phyloP scores from a whole-genome alignment of 1,140 invertebrate genomes.

The Melipona quadrifasciata region DNA sequence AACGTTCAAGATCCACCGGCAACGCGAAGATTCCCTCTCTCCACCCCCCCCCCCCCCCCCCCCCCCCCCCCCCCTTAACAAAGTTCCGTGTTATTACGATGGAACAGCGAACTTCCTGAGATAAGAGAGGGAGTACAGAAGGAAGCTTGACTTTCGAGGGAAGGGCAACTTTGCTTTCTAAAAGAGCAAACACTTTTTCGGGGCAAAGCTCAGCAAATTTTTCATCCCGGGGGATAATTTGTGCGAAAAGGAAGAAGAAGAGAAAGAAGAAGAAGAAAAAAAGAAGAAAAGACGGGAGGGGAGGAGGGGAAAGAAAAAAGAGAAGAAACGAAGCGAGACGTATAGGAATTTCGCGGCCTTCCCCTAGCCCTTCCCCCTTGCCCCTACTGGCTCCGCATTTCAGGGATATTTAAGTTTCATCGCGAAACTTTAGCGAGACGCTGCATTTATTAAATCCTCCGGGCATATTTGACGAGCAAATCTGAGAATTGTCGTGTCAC shows the following conservation, averaged over 20 bases:
- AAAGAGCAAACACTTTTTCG: slow-evolving; percentile 64
- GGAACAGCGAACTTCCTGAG: slow-evolving; percentile 56
- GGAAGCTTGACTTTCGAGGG: slow-evolving; percentile 42
- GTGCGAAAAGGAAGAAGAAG: slow-evolving; percentile 17
- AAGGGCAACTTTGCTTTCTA: slow-evolving; percentile 40
- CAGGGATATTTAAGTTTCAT: slow-evolving; percentile 62
- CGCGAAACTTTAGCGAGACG: slow-evolving; percentile 56
- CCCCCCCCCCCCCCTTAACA: slow-evolving; percentile 55
- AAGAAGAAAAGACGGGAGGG: slow-evolving; percentile 5
- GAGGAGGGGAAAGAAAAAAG: neutral
- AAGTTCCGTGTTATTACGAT: slow-evolving; percentile 67
- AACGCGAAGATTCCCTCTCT: slow-evolving; percentile 60
- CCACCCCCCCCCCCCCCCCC: slow-evolving; percentile 52
- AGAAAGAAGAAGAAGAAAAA: neutral
- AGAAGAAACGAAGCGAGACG: neutral
- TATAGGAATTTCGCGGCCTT: slow-evolving; percentile 44
- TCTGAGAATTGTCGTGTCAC: slow-evolving; percentile 48
- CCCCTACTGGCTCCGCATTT: slow-evolving; percentile 15
- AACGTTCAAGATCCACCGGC: slow-evolving; percentile 35
- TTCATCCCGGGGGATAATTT: slow-evolving; percentile 59
- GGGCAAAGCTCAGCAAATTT: slow-evolving; percentile 58
- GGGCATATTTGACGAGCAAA: slow-evolving; percentile 60
- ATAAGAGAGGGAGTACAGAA: slow-evolving; percentile 57
- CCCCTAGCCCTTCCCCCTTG: no score
- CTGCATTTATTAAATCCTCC: slow-evolving; percentile 62